Evolutionary conservation across 2,888 invertebrate genomes (phyloP).

Genomic region (Molanna angustata): DNA sequence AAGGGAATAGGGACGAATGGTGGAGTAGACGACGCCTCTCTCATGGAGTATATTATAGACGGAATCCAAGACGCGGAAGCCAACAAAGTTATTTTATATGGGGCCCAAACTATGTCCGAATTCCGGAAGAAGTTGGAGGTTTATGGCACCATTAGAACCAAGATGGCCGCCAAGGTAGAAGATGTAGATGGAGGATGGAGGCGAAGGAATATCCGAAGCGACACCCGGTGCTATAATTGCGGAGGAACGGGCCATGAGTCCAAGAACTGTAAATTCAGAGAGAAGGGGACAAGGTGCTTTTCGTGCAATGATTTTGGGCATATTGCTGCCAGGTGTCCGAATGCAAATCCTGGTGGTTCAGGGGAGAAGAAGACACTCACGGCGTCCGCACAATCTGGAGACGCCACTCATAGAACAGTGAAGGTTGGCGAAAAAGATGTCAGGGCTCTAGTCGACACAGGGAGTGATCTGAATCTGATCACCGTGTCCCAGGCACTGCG

Average conservation of each 20-base stretch:
- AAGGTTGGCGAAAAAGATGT: background rate
- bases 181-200: background rate
- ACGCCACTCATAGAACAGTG: background rate
- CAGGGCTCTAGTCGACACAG: background rate
- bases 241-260: conserved; percentile 5
- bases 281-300: conserved; percentile 1
- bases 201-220: background rate
- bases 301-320: conserved; percentile 4
- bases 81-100: background rate
- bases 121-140: conserved; percentile 1
- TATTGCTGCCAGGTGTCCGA: background rate
- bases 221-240: background rate
- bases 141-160: background rate
- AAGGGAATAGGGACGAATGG: background rate
- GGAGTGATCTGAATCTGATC: conserved; percentile 2
- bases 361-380: background rate
- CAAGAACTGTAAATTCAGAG: background rate
- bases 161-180: background rate
- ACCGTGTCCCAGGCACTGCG: background rate
- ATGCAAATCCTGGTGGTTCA: too few species aligned
- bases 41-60: conserved; percentile 1
- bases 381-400: background rate
- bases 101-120: background rate
- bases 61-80: conserved; percentile 2
- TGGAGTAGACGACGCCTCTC: background rate